A percentile compares a stretch with the other conserved stretches of the same genome.
phyloP scores from a whole-genome alignment of 2,797 vertebrate genomes.

The Sebastes ruberrimus region DNA sequence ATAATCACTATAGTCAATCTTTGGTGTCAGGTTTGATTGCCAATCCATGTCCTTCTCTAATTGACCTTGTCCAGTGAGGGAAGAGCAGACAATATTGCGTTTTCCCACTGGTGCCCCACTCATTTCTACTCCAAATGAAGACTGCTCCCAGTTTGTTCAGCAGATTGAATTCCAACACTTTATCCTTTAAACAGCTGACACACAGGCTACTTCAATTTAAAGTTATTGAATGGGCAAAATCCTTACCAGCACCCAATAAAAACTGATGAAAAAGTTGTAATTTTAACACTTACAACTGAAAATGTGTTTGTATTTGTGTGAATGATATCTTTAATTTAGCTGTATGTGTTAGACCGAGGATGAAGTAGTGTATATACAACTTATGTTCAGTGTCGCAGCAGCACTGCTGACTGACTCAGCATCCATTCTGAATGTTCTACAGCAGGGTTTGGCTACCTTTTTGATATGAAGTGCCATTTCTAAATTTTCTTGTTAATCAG shows the following conservation, averaged over 20 bases:
- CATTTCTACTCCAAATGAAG: conserved; percentile 78
- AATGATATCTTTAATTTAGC: conserved; percentile 31
- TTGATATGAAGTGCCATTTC: too few species aligned
- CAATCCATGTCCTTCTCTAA: conserved; percentile 85
- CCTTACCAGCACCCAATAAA: conserved; percentile 17
- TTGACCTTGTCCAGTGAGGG: conserved; percentile 85
- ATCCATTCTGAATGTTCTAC: background rate
- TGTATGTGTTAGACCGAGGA: background rate
- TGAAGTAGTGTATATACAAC: background rate
- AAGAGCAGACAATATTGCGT: conserved; percentile 80
- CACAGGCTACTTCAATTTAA: conserved; percentile 48
- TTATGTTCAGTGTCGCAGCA: background rate
- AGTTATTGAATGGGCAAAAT: conserved; percentile 58
- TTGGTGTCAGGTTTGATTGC: conserved; percentile 87
- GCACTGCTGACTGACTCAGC: background rate
- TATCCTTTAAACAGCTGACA: conserved; percentile 67
- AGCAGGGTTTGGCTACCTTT: fast-evolving
- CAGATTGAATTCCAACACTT: conserved; percentile 77
- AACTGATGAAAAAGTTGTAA: conserved; percentile 17
- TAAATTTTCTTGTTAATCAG: too few species aligned
- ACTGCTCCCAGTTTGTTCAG: conserved; percentile 79
- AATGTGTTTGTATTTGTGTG: conserved; percentile 15
- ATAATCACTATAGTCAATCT: conserved; percentile 87
- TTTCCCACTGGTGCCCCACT: conserved; percentile 72
- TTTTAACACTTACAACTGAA: conserved; percentile 8